Percentiles rank a stretch among this genome's conserved stretches.
Evolutionary conservation across 2,113 vertebrate species (phyloP).

Genomic region (Archilochus colubris): DNA sequence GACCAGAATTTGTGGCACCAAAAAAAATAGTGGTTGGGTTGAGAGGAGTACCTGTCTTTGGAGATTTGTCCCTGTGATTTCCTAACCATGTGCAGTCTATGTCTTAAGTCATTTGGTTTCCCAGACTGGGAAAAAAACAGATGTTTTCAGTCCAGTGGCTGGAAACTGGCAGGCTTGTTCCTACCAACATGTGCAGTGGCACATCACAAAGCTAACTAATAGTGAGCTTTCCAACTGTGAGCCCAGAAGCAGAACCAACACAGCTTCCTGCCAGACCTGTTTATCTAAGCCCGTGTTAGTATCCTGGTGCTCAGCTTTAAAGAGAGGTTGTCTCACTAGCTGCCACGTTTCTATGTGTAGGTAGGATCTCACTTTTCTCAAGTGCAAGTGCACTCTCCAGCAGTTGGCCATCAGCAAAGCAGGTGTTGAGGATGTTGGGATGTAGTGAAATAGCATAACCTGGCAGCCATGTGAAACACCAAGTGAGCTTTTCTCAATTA

Average conservation of each 20-base stretch:
- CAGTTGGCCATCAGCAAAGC: background rate
- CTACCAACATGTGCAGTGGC: background rate
- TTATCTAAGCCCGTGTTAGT: fast-evolving
- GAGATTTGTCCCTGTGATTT: background rate
- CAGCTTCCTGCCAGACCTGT: fast-evolving
- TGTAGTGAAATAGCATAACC: background rate
- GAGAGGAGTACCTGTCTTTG: background rate
- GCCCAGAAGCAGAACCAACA: background rate
- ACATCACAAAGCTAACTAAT: background rate
- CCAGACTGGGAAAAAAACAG: background rate
- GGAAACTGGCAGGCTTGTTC: background rate
- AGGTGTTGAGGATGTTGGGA: background rate
- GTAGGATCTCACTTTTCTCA: background rate
- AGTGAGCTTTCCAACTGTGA: background rate
- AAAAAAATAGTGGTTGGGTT: background rate
- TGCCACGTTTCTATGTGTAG: background rate
- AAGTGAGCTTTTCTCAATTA: background rate
- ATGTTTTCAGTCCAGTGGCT: background rate
- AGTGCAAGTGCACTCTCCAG: background rate
- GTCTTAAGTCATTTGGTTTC: background rate
- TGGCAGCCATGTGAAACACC: background rate
- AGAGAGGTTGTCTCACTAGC: background rate
- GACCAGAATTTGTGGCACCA: background rate
- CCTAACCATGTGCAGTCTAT: background rate
- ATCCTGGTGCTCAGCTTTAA: background rate